Percentiles rank a stretch among this genome's conserved stretches.
Evolutionary conservation across 2,113 vertebrate genomes (phyloP).

Genomic region (Calyptommatus sinebrachiatus): DNA sequence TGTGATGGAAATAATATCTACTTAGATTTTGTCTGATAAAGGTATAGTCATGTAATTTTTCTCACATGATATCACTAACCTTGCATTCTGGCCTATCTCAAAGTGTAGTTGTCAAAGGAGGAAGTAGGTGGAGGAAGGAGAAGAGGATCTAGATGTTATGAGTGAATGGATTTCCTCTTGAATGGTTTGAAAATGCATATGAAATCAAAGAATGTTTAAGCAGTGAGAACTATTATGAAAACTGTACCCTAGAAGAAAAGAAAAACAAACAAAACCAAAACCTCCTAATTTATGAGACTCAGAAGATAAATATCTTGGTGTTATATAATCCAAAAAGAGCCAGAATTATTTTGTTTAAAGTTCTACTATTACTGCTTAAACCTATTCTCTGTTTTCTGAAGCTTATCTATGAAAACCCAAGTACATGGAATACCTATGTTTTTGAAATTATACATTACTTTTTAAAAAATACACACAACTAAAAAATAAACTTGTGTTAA

Average conservation of each 20-base stretch:
- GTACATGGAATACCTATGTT: background rate
- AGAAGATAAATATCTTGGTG: background rate
- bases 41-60: too few species aligned
- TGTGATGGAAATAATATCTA: too few species aligned
- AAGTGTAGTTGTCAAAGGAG: too few species aligned
- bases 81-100: too few species aligned
- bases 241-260: background rate
- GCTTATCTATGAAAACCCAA: background rate
- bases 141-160: too few species aligned
- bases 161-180: background rate
- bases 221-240: background rate
- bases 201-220: background rate
- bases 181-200: background rate
- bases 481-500: conserved; percentile 1
- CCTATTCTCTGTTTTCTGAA: background rate
- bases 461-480: background rate
- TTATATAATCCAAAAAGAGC: background rate
- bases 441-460: conserved; percentile 8
- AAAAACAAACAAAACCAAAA: background rate
- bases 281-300: background rate
- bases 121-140: too few species aligned
- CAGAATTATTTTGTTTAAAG: background rate
- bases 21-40: too few species aligned
- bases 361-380: background rate
- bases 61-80: too few species aligned